phyloP scores from a whole-genome alignment of 2,797 vertebrate genomes.

The Paratrypauchen microcephalus region DNA sequence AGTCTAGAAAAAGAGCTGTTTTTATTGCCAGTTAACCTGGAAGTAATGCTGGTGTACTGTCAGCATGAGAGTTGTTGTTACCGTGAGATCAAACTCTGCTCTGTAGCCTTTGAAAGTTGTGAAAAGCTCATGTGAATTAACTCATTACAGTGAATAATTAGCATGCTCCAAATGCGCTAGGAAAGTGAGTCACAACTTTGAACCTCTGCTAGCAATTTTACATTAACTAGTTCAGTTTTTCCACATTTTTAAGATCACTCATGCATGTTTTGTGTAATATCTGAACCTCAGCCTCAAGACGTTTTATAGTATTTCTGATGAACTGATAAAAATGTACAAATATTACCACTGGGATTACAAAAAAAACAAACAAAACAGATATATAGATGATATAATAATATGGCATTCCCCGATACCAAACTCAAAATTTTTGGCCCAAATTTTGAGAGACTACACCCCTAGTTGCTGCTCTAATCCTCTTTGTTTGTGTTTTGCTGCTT shows the following conservation, averaged over 20 bases:
- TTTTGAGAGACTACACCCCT: slow-evolving; percentile 9
- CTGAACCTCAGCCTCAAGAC: too few species aligned
- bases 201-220: background rate
- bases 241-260: background rate
- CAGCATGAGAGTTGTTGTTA: background rate
- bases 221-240: background rate
- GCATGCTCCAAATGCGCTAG: background rate
- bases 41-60: background rate
- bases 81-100: background rate
- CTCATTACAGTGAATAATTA: background rate
- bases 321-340: too few species aligned
- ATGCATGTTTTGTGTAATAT: too few species aligned
- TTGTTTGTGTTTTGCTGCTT: slow-evolving; percentile 71
- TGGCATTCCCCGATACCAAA: background rate
- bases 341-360: too few species aligned
- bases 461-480: slow-evolving; percentile 74
- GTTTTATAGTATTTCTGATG: too few species aligned
- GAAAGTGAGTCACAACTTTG: background rate
- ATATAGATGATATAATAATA: too few species aligned
- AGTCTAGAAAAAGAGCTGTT: too few species aligned
- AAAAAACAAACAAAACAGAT: too few species aligned
- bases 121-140: background rate
- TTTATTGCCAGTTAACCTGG: too few species aligned
- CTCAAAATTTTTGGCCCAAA: background rate
- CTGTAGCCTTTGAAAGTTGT: background rate